Evolutionary conservation across 2,888 invertebrate species (phyloP), one percentile per base, ranked within the genome.

Genomic region (Andrena dorsata): DNA sequence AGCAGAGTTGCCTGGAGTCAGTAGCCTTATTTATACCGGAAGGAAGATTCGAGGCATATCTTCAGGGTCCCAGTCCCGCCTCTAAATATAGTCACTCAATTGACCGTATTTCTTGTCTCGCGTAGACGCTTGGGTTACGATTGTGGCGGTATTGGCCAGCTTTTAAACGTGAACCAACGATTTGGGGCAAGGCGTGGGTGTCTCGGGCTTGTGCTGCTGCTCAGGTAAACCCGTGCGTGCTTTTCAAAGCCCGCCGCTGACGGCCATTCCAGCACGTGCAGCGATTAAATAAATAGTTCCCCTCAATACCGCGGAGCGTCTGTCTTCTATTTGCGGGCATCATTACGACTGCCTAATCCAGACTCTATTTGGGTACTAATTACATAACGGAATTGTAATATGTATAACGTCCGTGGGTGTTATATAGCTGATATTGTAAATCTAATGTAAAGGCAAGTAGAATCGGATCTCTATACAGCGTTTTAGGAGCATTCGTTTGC

Each of bases 31-130:
- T 83, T 83, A 82, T 79, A 82, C 83, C 83, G 83, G 83, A 83
- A 83, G 83, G 76, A 70, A 72, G 60, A 61, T 75, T 69, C 72
- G 64, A 63, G 32, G 75, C 83, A 65, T 82, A 83, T 78, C 68
- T 72, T 72, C 83, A 83, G 78, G 82, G 81, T 86, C 78, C 83
- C 73, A 71, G 77, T 56, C 69, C 66, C 69, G 74, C 2, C 20
- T 83, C 84, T 86, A 86, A 85, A 86, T 80, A 82, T 81, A 82
- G 81, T 72, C 76, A 76, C 80, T 83, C 58, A 83, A 82, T 83
- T 83, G 83, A 68, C 47, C 83, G 83, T 83, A 78, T 76, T 78
- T 83, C 83, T 83, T 83, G 68, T 75, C 83, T 32, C 83, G 58
- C 28, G 63, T 71, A 58, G 74, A 69, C 63, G 75, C 69, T 72